Conservation (phyloP, 2,888 invertebrate species). For the Carpatolechia fugitivella region DNA sequence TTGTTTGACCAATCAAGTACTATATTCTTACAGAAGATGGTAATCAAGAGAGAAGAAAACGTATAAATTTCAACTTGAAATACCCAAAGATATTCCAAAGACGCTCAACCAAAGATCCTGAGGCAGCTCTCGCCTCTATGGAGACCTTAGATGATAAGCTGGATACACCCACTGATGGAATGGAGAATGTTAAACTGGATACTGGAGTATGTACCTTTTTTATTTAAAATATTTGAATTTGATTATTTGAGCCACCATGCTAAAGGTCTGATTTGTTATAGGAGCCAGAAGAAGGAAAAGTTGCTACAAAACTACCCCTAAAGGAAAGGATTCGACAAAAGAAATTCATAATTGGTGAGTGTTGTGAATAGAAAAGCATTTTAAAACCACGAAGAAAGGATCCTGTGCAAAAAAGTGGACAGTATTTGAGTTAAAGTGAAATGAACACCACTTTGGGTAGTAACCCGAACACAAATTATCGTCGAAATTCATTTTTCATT, state of each 20-base stretch:
- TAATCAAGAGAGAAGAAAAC: constrained; percentile 34
- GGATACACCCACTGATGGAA: constrained; percentile 84
- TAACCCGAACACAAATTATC: too few species aligned
- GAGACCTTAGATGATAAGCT: constrained; percentile 89
- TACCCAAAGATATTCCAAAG: constrained; percentile 79
- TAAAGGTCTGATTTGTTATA: constrained; percentile 34
- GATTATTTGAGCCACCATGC: not conserved
- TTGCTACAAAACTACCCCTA: constrained; percentile 72
- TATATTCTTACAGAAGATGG: constrained; percentile 47
- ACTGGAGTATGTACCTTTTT: constrained; percentile 55
- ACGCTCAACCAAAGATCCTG: constrained; percentile 75
- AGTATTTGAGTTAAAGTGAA: too few species aligned
- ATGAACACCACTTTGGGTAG: too few species aligned
- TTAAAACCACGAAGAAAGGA: not conserved
- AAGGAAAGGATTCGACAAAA: constrained; percentile 82
- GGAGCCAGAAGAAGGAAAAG: constrained; percentile 78
- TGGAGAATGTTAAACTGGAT: constrained; percentile 86
- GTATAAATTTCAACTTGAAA: constrained; percentile 43
- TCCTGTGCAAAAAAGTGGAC: not conserved
- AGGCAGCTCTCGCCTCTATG: constrained; percentile 88
- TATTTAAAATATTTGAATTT: not conserved
- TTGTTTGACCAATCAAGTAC: too few species aligned
- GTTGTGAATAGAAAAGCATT: too few species aligned
- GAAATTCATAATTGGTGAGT: constrained; percentile 82
- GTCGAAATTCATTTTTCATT: too few species aligned